A percentile compares a stretch with the other conserved stretches of the same genome.
Conservation (phyloP, 1,140 invertebrate species). For the Drosophila kikkawai region DNA sequence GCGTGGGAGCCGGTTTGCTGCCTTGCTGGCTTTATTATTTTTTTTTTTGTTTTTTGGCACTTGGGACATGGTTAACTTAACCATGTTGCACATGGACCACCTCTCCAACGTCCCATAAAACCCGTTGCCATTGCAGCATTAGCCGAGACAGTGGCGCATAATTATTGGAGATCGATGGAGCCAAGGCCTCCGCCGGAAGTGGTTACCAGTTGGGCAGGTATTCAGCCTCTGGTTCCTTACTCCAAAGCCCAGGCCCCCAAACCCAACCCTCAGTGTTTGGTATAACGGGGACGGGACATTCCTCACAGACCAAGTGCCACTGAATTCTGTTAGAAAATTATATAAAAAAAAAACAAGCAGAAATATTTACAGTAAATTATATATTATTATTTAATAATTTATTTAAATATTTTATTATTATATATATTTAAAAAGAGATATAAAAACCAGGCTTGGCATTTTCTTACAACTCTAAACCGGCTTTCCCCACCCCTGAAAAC, state of each 20-base stretch:
- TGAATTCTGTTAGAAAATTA: constrained; percentile 4
- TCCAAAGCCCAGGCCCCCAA: neutral
- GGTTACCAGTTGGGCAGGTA: constrained; percentile 67
- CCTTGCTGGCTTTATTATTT: constrained; percentile 15
- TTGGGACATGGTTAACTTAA: constrained; percentile 47
- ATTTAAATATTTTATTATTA: neutral
- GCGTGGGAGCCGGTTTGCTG: constrained; percentile 77
- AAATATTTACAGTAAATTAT: neutral
- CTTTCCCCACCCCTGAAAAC: neutral
- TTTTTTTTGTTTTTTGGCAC: constrained; percentile 26
- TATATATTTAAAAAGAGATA: neutral
- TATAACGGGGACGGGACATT: constrained; percentile 48
- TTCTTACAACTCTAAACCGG: neutral
- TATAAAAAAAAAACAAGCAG: neutral
- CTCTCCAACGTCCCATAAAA: constrained; percentile 32
- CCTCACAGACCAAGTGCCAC: constrained; percentile 46
- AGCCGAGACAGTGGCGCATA: constrained; percentile 62
- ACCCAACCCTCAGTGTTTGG: constrained; percentile 45
- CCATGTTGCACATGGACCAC: constrained; percentile 48
- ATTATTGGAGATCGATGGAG: constrained; percentile 60
- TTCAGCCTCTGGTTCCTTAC: constrained; percentile 15
- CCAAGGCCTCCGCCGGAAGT: constrained; percentile 80
- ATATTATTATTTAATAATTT: too few species aligned
- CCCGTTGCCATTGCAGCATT: constrained; percentile 64
- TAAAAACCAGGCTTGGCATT: neutral